Base-by-base conservation (phyloP, 2,797 vertebrate genomes). In the Acanthiza pusilla region DNA sequence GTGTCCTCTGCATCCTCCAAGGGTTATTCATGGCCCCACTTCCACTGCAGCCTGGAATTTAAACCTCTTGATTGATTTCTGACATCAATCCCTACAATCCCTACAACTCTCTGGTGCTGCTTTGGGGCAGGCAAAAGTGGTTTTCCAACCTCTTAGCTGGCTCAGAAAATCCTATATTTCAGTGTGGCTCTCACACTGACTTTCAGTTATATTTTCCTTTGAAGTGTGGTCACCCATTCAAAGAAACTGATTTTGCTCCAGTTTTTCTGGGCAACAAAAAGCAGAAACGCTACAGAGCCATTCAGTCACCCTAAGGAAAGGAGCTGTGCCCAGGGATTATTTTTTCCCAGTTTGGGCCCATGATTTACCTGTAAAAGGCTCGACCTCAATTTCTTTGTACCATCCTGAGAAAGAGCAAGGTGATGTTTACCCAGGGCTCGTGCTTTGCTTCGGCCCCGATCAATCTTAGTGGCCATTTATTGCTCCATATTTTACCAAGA, bases 401-500 rank as follows among this genome's bases (percentile, higher is more conserved):
- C 76, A 73, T 38, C 36, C 43, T 84, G 76, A 88, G 70, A 94
- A 92, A 85, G 1, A 93, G 54, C 32, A 40, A 87, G 42, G 60
- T 81, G 58, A 75, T 72, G 53, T 71, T 38, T 55, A 89, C 91
- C 84, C 58, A 60, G 51, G 81, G 89, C 81, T 83, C 88, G 53
- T 86, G 51, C 68, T 93, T 85, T n/a, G 0, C 43, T 62, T 67
- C 76, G 89, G n/a, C 38, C 79, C 47, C 53, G 9, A 85, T 95
- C 82, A 93, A 66, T 88, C 85, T 67, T 54, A 75, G 30, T 36
- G 87, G 62, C 43, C 48, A 68, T 48, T 97, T 96, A 91, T 94
- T 91, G 70, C 73, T 88, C 63, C 50, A 43, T 78, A 90, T 93
- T 93, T 94, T 87, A 81, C 43, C 50, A 40, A 91, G 48, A 13